Evolutionary conservation across 1,140 invertebrate genomes (phyloP), one percentile per base, ranked within the genome.

Genomic region (Drosophila pectinifera): DNA sequence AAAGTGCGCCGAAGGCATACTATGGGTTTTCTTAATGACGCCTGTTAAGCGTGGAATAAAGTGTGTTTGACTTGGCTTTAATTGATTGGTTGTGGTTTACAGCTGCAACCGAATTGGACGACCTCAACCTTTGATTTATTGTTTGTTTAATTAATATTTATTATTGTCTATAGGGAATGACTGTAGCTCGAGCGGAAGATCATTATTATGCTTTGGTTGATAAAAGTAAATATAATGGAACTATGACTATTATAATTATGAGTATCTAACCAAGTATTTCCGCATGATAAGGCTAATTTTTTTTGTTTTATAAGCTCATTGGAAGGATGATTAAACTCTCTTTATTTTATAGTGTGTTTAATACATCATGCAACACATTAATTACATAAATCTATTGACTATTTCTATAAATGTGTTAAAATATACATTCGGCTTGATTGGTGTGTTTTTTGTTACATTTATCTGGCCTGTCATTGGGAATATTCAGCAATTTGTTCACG

Each of bases 401-500:
- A 31, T 10, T 0, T 31, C 2, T 31, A 16, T 54, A 16, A 13
- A 39, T 1, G 49, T 48, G 48, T 26, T 46, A 8, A 18, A 26
- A 34, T 16, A 18, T 42, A n/a, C 43, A 1, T 18, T 3, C n/a
- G 18, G 4, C 6, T 55, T 11, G 13, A 36, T 16, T 36, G 2
- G 4, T 39, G 10, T 18, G 20, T 14, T 55, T 39, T 18, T 41
- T 31, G 10, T 22, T 20, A 36, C 13, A 53, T 64, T 64, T 45
- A 22, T 31, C 3, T 18, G 13, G 20, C 51, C 38, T 74, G 72
- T 67, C 72, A 57, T 41, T 61, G 39, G 13, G 34, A 34, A 45
- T 31, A 58, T 53, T 76, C 57, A 75, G 24, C 53, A 76, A 76
- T 76, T 76, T 75, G 72, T 76, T 46, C 53, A 53, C 16, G 26